Evolutionary conservation across 2,797 vertebrate genomes (phyloP).

Genomic region (Pseudochirops corinnae): DNA sequence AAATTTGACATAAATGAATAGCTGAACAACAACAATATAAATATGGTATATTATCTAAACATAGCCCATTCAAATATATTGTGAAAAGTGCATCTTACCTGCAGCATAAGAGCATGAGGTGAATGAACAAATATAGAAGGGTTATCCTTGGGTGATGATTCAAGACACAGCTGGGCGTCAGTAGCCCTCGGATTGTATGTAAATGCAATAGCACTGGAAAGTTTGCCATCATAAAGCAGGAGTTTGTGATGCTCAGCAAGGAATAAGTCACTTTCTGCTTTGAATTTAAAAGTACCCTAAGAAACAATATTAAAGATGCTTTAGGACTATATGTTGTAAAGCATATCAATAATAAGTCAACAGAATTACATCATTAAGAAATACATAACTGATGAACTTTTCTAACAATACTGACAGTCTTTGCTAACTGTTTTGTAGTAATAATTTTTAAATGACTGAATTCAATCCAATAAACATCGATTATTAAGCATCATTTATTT

Average conservation of each 20-base stretch:
- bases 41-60: neutral
- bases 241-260: conserved; percentile 97
- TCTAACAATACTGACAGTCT: conserved; percentile 2
- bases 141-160: conserved; percentile 98
- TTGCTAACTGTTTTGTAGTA: neutral
- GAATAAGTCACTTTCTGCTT: conserved; percentile 97
- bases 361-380: conserved; percentile 1
- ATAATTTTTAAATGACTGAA: conserved; percentile 35
- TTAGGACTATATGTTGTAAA: conserved; percentile 10
- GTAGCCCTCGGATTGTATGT: conserved; percentile 97
- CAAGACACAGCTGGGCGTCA: conserved; percentile 98
- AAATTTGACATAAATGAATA: neutral
- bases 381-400: neutral
- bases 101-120: conserved; percentile 98
- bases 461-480: neutral
- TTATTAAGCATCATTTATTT: neutral
- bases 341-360: conserved; percentile 52
- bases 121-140: conserved; percentile 98
- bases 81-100: conserved; percentile 87
- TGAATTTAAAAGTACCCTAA: conserved; percentile 98
- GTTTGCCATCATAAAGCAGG: conserved; percentile 96
- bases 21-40: neutral
- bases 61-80: conserved; percentile 16
- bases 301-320: conserved; percentile 57
- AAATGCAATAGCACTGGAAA: conserved; percentile 94